These are phyloP conservation scores for Cossypha caffra DNA, from an alignment of 2,797 vertebrate species.

Conservation along the genomic window DNA sequence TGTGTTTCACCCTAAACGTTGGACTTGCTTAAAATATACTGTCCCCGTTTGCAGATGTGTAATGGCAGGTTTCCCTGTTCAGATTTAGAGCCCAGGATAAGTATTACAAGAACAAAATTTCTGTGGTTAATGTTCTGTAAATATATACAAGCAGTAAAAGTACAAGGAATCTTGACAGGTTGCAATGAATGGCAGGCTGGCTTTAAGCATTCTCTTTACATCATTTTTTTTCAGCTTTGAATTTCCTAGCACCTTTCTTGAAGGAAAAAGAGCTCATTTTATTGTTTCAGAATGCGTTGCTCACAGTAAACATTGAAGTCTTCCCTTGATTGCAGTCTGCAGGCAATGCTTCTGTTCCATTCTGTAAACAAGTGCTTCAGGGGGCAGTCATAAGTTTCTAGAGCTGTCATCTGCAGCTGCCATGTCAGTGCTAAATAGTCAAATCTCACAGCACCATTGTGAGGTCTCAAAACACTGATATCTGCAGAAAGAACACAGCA, in stretches of 20 bases:
- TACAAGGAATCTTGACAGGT: neutral
- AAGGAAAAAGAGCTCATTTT: neutral
- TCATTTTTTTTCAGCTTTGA: neutral
- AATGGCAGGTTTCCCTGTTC: neutral
- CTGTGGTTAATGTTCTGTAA: constrained; percentile 8
- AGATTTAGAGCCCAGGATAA: neutral
- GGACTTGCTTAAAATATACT: neutral
- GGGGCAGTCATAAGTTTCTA: neutral
- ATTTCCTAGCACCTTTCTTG: neutral
- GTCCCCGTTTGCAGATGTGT: neutral
- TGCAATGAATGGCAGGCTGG: neutral
- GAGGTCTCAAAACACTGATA: neutral
- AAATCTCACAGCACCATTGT: neutral
- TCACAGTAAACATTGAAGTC: neutral
- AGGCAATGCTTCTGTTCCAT: neutral
- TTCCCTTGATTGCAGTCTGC: neutral
- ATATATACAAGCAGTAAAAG: neutral
- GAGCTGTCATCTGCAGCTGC: constrained; percentile 25
- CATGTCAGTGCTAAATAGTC: neutral
- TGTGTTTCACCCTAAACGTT: neutral
- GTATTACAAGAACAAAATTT: neutral
- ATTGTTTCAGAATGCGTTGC: constrained; percentile 1
- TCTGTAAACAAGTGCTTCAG: constrained; percentile 10
- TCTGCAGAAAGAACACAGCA: neutral
- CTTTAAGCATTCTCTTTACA: neutral